Evolutionary conservation across 2,113 vertebrate species (phyloP).

Genomic region (Gambusia affinis): DNA sequence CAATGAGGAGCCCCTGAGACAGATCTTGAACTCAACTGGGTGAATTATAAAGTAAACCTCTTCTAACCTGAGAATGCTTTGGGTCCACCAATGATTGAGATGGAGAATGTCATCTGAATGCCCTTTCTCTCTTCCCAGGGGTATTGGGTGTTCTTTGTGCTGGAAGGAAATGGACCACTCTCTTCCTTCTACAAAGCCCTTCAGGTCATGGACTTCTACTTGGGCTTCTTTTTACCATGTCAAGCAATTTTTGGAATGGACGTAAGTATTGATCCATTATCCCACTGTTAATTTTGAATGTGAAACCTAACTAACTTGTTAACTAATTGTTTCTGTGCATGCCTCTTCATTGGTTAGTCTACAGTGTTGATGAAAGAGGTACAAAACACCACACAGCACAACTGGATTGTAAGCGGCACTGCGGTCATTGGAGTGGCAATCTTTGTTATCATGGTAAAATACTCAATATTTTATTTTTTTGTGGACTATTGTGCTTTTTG

Average conservation of each 20-base stretch:
- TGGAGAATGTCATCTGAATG: too few species aligned
- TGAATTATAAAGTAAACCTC: too few species aligned
- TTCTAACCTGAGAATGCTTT: too few species aligned
- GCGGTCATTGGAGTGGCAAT: slow-evolving; percentile 62
- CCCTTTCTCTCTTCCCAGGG: slow-evolving; percentile 58
- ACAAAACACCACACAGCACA: slow-evolving; percentile 58
- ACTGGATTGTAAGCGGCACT: slow-evolving; percentile 70
- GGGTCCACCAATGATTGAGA: too few species aligned
- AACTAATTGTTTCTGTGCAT: neutral
- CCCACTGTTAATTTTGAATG: neutral
- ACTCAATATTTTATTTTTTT: neutral
- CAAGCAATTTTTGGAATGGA: slow-evolving; percentile 71
- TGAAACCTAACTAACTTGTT: neutral
- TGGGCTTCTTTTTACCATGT: slow-evolving; percentile 66
- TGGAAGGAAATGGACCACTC: slow-evolving; percentile 71
- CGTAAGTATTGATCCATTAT: slow-evolving; percentile 53
- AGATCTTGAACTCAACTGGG: too few species aligned
- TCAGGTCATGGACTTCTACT: slow-evolving; percentile 75
- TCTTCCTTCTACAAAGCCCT: slow-evolving; percentile 75
- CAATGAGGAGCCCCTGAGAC: too few species aligned
- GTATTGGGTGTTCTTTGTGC: slow-evolving; percentile 75
- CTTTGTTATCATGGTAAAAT: slow-evolving; percentile 70
- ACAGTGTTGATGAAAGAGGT: slow-evolving; percentile 66
- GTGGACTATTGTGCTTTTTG: neutral
- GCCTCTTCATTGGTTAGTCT: slow-evolving; percentile 46